Base-by-base conservation (phyloP, 2,888 invertebrate species). In the Scaptomyza parva region DNA sequence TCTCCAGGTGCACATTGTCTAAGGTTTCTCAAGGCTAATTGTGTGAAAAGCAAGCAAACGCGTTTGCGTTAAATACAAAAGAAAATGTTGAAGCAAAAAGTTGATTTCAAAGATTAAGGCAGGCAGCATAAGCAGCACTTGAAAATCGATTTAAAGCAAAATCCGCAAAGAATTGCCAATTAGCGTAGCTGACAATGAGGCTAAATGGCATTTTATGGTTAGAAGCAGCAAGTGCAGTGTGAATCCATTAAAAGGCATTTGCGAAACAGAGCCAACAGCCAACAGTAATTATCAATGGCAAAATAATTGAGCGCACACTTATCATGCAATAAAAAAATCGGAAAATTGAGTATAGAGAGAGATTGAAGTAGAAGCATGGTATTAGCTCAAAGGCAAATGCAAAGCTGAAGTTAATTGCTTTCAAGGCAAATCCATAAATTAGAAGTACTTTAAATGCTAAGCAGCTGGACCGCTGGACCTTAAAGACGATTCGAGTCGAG, bases 371-470 rank as follows among this genome's bases (percentile, higher is more conserved):
- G 24, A 14, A n/a, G 5, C n/a, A 11, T n/a, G 47, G 9, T 3
- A 11, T 2, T 12, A 26, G n/a, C 54, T 59, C 28, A 54, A 76
- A 43, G 30, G 28, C 33, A 41, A 8, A 39, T 35, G 41, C 20
- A 28, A n/a, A 20, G 30, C 26, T 39, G 41, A 24, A 63, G 17
- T 33, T 77, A 86, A 87, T 77, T 67, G 82, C 78, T 57, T 84
- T 72, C 43, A 51, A 62, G 18, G 47, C 28, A 70, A 81, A 70
- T 68, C 52, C 63, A 8, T 3, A 53, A 52, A 68, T 59, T 50
- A 70, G 77, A 64, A 78, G 51, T 70, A 78, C 72, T 85, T 75
- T 87, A 81, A 75, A 75, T 87, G 78, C 78, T 66, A 77, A 71
- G 39, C 71, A 68, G 65, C 35, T 54, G 30, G n/a, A n/a, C n/a